These are phyloP conservation scores for Acanthopleura granulata DNA, from an alignment of 2,888 invertebrate species.

Conservation along the genomic window DNA sequence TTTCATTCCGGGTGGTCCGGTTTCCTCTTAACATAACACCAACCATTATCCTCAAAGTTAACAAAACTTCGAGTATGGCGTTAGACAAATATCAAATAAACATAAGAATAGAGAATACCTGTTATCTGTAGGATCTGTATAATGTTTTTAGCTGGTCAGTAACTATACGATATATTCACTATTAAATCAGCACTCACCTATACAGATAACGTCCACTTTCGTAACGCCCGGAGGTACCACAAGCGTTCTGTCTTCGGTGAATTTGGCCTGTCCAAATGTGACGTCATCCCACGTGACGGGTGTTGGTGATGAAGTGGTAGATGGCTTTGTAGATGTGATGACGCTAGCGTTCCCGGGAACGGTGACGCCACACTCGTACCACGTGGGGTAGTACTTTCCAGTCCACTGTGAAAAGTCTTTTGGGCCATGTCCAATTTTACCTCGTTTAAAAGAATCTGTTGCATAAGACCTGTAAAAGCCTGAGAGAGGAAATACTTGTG, in stretches of 20 bases:
- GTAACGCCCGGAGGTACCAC: background rate
- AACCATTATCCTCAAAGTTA: too few relatives aligned
- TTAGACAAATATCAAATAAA: too few relatives aligned
- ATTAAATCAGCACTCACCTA: too few relatives aligned
- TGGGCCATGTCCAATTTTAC: background rate
- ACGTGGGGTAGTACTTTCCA: slow-evolving; percentile 21
- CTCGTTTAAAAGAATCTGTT: background rate
- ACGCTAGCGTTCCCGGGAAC: slow-evolving; percentile 1
- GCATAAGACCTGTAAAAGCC: slow-evolving; percentile 2
- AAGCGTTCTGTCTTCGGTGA: background rate
- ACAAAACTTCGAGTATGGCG: too few relatives aligned
- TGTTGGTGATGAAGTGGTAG: background rate
- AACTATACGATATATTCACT: too few relatives aligned
- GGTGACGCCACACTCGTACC: slow-evolving; percentile 21
- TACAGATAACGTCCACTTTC: background rate
- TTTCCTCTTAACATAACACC: too few relatives aligned
- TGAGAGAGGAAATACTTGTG: too few relatives aligned
- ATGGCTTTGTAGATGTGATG: background rate
- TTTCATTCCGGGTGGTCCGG: too few relatives aligned
- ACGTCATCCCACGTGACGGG: background rate
- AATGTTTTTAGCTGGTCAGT: too few relatives aligned
- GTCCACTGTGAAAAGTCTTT: slow-evolving; percentile 14
- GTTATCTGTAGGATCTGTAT: too few relatives aligned
- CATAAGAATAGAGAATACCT: too few relatives aligned
- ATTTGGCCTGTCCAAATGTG: background rate